These are phyloP conservation scores for Cynoglossus semilaevis DNA, from an alignment of 2,113 vertebrate species.

Conservation along the genomic window DNA sequence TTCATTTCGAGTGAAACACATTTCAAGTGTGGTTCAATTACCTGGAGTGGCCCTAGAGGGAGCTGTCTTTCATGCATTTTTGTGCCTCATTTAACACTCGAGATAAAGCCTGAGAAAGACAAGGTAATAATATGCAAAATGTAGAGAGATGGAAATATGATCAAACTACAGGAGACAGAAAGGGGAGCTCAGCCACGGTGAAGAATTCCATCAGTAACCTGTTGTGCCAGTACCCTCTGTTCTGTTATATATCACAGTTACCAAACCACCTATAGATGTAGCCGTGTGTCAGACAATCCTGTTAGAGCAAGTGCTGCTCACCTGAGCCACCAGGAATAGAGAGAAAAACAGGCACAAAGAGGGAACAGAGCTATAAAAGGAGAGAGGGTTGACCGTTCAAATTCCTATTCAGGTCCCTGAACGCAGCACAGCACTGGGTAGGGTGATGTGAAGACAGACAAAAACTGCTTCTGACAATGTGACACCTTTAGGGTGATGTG, in stretches of 20 bases:
- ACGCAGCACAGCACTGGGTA: conserved; percentile 12
- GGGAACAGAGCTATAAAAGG: conserved; percentile 22
- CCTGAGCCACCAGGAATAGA: conserved; percentile 25
- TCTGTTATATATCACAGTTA: conserved; percentile 39
- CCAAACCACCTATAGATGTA: conserved; percentile 31
- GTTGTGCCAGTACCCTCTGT: conserved; percentile 36
- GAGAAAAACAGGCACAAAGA: conserved; percentile 54
- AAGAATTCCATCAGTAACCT: conserved; percentile 18
- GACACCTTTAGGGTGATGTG: conserved; percentile 47
- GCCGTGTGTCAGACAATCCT: conserved; percentile 47
- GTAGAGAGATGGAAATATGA: conserved; percentile 14
- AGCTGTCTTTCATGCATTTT: conserved; percentile 12
- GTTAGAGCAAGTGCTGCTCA: conserved; percentile 39
- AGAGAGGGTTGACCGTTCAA: conserved; percentile 24
- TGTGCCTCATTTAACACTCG: conserved; percentile 18
- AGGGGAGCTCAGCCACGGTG: conserved; percentile 15
- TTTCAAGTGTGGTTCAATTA: conserved; percentile 18
- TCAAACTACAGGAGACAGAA: conserved; percentile 14
- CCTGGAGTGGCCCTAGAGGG: neutral
- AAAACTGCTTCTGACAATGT: conserved; percentile 61
- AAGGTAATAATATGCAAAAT: conserved; percentile 1
- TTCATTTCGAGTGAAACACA: conserved; percentile 8
- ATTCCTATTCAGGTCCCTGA: conserved; percentile 34
- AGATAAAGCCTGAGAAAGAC: neutral
- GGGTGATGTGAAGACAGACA: conserved; percentile 48